Evolutionary conservation across 37 sponge, comb jelly and placozoan genomes (phyloP), one percentile per base, ranked within the genome.

Genomic region (Oscarella lobularis): DNA sequence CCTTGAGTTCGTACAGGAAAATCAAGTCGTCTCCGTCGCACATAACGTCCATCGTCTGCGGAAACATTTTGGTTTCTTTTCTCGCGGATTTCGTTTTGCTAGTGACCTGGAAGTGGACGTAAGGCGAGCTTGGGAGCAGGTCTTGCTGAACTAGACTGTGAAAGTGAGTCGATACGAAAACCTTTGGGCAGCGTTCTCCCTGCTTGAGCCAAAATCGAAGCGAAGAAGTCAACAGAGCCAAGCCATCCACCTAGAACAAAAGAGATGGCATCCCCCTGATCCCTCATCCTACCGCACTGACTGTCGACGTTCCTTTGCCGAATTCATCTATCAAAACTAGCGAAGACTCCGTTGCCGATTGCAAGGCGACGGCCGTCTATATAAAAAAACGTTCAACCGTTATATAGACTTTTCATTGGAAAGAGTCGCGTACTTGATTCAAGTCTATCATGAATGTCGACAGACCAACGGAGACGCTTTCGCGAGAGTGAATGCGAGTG

Each of bases 371-470:
- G 36, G 92, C 79, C 0, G 88, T 83, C 90, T 89, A 31, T 30
- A 77, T 37, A 20, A 37, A 67, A 38, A 20, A 9, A n/a, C n/a
- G n/a, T n/a, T n/a, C n/a, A n/a, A n/a, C n/a, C n/a, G n/a, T n/a
- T n/a, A n/a, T n/a, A n/a, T n/a, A n/a, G n/a, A n/a, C n/a, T n/a
- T n/a, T n/a, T n/a, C n/a, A n/a, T n/a, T n/a, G n/a, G n/a, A n/a
- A n/a, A n/a, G n/a, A 60, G 31, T 29, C 1, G 33, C 73, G 31
- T 73, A 95, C 89, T 84, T 98, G 95, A 76, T 93, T 91, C 2
- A 98, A 82, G 66, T 98, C 99, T 6, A 98, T 80, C 85, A 91
- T 88, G 74, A 94, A 98, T 3, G 99, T 84, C 0, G 99, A 98
- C 75, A 94, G 79, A 14, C 81, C 84, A 3, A 98, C 75, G 55